Percentiles rank a stretch among this genome's conserved stretches.
Conservation (phyloP, 2,113 vertebrate genomes). For the Antennarius striatus region DNA sequence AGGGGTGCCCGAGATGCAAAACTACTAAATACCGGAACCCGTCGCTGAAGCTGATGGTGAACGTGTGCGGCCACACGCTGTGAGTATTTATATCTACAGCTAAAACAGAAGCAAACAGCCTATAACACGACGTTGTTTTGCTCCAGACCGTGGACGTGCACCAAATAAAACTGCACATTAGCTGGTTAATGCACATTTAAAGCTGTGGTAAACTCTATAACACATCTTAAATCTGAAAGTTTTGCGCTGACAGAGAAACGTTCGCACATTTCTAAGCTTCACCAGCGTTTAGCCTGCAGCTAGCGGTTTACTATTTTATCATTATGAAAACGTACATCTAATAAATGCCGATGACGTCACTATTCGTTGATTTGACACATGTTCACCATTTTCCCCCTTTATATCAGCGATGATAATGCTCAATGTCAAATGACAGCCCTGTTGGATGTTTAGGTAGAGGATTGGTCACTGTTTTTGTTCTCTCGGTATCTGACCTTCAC, state of each 20-base stretch:
- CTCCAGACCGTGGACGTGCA: background rate
- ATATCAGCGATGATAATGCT: too few species aligned
- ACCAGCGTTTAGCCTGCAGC: background rate
- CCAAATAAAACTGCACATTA: background rate
- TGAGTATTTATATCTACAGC: slow-evolving; percentile 79
- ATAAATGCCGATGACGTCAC: too few species aligned
- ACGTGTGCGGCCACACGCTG: slow-evolving; percentile 97
- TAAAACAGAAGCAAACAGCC: background rate
- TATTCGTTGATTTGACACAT: too few species aligned
- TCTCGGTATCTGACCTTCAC: too few species aligned
- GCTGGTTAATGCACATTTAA: background rate
- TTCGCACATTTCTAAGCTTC: background rate
- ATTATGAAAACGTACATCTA: too few species aligned
- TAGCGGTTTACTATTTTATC: background rate
- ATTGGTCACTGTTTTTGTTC: too few species aligned
- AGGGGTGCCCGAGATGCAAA: slow-evolving; percentile 94
- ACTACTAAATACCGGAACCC: slow-evolving; percentile 98
- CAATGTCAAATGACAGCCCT: too few species aligned
- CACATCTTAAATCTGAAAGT: background rate
- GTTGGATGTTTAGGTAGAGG: too few species aligned
- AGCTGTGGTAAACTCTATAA: background rate
- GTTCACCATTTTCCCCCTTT: too few species aligned
- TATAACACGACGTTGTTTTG: background rate
- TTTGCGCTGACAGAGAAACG: background rate
- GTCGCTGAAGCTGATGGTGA: slow-evolving; percentile 96